Percentiles rank a stretch among this genome's conserved stretches.
phyloP scores from a whole-genome alignment of 2,888 invertebrate genomes.

The Lacanobia oleracea region DNA sequence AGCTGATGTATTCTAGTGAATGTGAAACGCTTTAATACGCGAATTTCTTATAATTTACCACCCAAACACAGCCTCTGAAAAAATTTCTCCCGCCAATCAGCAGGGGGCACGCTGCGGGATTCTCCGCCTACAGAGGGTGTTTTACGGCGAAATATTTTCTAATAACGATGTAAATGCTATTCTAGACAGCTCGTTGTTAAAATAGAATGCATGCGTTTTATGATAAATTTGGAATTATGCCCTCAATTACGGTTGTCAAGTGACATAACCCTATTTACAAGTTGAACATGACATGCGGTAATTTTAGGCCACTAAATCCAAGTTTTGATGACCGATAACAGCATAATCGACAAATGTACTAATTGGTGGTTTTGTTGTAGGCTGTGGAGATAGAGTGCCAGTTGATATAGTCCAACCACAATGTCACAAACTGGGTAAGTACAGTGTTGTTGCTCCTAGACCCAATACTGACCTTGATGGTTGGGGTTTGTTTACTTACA shows the following conservation, averaged over 20 bases:
- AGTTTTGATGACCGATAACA: conserved; percentile 69
- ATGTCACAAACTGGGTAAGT: conserved; percentile 89
- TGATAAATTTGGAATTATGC: conserved; percentile 77
- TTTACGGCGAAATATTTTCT: conserved; percentile 68
- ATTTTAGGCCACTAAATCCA: conserved; percentile 79
- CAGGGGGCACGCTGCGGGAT: conserved; percentile 88
- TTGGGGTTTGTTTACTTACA: conserved; percentile 79
- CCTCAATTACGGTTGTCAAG: conserved; percentile 86
- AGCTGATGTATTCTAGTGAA: conserved; percentile 75
- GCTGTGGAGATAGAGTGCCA: conserved; percentile 74
- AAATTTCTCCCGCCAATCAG: conserved; percentile 88
- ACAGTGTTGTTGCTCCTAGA: conserved; percentile 68
- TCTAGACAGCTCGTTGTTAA: conserved; percentile 66
- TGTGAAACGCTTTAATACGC: conserved; percentile 69
- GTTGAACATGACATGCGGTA: conserved; percentile 89
- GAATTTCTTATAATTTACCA: conserved; percentile 65
- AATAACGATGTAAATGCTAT: conserved; percentile 60
- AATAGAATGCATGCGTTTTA: conserved; percentile 65
- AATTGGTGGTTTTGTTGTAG: conserved; percentile 78
- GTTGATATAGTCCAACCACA: conserved; percentile 76
- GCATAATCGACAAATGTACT: conserved; percentile 64
- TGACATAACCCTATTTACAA: conserved; percentile 90
- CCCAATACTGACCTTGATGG: conserved; percentile 79
- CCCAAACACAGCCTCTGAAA: conserved; percentile 79
- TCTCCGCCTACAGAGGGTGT: conserved; percentile 70